Evolutionary conservation across 2,797 vertebrate genomes (phyloP).

Genomic region (Chloroceryle amazona): DNA sequence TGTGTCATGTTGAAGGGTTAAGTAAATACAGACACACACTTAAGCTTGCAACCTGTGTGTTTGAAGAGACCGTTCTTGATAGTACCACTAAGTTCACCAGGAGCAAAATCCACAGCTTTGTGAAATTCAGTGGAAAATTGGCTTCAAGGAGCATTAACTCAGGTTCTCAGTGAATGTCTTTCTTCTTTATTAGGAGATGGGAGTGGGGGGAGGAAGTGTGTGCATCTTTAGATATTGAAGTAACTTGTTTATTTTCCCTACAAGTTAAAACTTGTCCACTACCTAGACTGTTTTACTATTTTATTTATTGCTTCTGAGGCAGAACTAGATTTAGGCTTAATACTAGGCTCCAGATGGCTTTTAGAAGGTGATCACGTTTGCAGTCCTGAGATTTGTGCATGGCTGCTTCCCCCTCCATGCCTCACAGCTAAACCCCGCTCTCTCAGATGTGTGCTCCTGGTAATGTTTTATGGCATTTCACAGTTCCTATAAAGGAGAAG

Average conservation of each 20-base stretch:
- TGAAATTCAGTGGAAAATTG: constrained; percentile 70
- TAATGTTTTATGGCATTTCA: not conserved
- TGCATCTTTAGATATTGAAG: not conserved
- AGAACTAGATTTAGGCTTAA: not conserved
- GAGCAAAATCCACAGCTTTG: constrained; percentile 42
- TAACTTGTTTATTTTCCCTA: not conserved
- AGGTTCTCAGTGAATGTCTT: constrained; percentile 5
- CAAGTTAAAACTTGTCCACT: not conserved
- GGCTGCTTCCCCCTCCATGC: not conserved
- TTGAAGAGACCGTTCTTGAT: constrained; percentile 11
- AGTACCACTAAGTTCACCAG: constrained; percentile 4
- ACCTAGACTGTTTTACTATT: not conserved
- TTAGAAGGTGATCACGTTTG: not conserved
- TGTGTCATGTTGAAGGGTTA: not conserved
- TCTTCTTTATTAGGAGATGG: not conserved
- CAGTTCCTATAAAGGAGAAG: not conserved
- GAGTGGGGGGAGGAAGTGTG: not conserved
- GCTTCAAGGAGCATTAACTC: constrained; percentile 60
- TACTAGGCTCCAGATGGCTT: not conserved
- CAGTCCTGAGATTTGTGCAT: not conserved
- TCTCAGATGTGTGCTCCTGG: not conserved
- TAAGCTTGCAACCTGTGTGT: not conserved
- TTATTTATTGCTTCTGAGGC: not conserved
- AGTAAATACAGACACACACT: not conserved
- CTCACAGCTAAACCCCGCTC: not conserved